Conservation (phyloP, 2,888 invertebrate species). For the Acrocyrtus sp. region DNA sequence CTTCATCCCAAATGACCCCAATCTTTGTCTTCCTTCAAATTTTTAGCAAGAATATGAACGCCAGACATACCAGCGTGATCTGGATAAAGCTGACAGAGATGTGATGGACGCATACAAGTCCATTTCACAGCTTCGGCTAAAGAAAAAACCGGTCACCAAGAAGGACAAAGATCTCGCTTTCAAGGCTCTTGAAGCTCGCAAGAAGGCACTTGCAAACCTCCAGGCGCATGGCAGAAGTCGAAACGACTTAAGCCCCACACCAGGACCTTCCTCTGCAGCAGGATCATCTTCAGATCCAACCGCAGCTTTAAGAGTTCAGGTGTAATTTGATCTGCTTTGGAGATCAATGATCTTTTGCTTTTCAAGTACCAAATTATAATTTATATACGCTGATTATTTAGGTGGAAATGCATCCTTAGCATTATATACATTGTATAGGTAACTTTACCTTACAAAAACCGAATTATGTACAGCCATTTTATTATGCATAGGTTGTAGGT, state of each 20-base stretch:
- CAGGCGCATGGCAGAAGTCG: conserved; percentile 67
- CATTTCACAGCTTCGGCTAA: conserved; percentile 81
- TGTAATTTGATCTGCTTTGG: conserved; percentile 6
- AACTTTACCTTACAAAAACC: no score
- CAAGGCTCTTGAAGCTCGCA: conserved; percentile 75
- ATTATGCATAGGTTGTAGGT: no score
- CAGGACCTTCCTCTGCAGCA: not conserved
- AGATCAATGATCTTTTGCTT: no score
- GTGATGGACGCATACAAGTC: conserved; percentile 82
- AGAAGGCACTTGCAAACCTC: conserved; percentile 31
- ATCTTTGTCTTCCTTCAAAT: conserved; percentile 1
- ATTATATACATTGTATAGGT: no score
- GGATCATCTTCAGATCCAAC: not conserved
- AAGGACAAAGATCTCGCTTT: conserved; percentile 85
- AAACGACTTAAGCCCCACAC: not conserved
- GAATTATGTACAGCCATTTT: no score
- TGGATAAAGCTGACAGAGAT: conserved; percentile 69
- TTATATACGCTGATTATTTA: no score
- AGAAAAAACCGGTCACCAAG: conserved; percentile 80
- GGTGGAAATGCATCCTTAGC: no score
- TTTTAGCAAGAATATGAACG: conserved; percentile 46
- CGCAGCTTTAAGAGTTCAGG: not conserved
- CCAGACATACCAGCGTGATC: conserved; percentile 66
- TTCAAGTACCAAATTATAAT: no score
- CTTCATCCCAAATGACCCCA: not conserved